These are phyloP conservation scores for Sphenodon punctatus DNA, from an alignment of 2,797 vertebrate species.

Conservation along the genomic window DNA sequence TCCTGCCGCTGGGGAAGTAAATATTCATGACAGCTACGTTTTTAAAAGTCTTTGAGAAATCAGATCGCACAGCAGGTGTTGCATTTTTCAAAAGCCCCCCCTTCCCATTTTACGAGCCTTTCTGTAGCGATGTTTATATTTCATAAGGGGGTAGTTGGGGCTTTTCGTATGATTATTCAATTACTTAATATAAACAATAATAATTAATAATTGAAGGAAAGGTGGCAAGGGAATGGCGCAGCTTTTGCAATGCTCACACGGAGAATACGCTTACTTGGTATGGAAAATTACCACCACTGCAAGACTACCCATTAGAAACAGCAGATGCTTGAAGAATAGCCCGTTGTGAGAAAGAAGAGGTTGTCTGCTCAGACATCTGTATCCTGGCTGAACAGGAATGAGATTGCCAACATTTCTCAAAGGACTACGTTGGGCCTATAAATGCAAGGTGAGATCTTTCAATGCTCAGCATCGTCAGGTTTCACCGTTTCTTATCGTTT, in stretches of 20 bases:
- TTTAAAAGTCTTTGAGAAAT: neutral
- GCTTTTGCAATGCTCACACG: neutral
- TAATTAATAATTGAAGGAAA: neutral
- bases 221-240: neutral
- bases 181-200: neutral
- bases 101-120: neutral
- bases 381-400: neutral
- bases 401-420: no score
- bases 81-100: neutral
- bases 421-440: no score
- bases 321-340: neutral
- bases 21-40: constrained; percentile 26
- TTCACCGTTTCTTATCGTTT: no score
- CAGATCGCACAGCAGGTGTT: neutral
- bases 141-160: neutral
- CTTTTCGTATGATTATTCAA: neutral
- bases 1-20: constrained; percentile 47
- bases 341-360: neutral
- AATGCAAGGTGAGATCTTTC: no score
- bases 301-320: neutral
- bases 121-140: neutral
- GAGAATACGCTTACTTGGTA: no score
- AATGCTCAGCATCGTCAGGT: no score
- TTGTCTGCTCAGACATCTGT: neutral
- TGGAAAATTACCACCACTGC: no score